Percentiles rank a stretch among this genome's conserved stretches.
Evolutionary conservation across 2,797 vertebrate genomes (phyloP).

Genomic region (Clarias fuscus): DNA sequence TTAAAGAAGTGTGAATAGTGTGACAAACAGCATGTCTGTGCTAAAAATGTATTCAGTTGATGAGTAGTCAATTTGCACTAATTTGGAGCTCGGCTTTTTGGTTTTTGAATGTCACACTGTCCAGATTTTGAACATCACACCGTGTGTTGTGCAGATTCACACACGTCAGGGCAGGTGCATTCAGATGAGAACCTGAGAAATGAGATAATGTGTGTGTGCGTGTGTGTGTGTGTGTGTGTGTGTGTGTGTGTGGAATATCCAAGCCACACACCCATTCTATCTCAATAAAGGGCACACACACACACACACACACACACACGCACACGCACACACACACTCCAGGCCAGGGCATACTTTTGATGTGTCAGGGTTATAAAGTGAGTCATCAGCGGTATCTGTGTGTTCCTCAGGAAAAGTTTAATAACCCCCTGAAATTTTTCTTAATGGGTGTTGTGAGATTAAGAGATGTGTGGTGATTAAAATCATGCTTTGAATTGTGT

Average conservation of each 20-base stretch:
- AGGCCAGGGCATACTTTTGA: background rate
- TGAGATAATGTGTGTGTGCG: background rate
- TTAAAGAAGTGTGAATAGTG: background rate
- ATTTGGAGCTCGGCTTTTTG: background rate
- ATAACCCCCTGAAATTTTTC: background rate
- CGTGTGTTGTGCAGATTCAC: background rate
- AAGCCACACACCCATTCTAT: slow-evolving; percentile 10
- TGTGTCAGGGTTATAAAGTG: background rate
- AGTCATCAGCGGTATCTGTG: background rate
- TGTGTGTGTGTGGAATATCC: slow-evolving; percentile 3
- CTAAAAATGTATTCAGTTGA: background rate
- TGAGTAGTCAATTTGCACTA: background rate
- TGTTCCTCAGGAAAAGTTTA: slow-evolving; percentile 1
- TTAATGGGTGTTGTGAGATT: background rate
- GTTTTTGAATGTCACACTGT: background rate
- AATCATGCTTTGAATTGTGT: background rate
- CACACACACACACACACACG: too few species aligned
- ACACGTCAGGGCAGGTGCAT: background rate
- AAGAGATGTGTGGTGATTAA: background rate
- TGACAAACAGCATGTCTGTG: too few species aligned
- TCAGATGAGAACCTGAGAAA: slow-evolving; percentile 3
- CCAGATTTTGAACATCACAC: background rate
- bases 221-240: background rate
- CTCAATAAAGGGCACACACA: background rate
- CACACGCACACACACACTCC: background rate